phyloP scores from a whole-genome alignment of 1,140 invertebrate genomes.

The Drosophila littoralis region DNA sequence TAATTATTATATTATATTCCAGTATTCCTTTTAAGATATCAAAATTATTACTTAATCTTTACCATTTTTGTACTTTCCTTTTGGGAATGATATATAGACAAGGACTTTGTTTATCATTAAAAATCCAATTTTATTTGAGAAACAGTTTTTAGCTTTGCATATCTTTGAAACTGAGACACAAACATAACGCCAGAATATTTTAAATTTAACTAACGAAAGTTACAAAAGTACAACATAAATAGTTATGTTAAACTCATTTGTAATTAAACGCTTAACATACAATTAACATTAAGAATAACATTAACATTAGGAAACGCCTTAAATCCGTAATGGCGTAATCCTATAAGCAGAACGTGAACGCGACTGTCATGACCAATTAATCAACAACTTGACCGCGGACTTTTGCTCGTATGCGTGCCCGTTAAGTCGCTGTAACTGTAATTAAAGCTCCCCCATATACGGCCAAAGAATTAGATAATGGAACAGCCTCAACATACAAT shows the following conservation, averaged over 20 bases:
- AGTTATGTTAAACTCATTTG: background rate
- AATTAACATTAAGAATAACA: slow-evolving; percentile 16
- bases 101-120: too few species aligned
- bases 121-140: too few species aligned
- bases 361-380: slow-evolving; percentile 57
- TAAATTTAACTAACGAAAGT: too few species aligned
- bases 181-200: too few species aligned
- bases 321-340: slow-evolving; percentile 59
- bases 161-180: too few species aligned
- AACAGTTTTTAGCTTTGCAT: too few species aligned
- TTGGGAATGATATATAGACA: too few species aligned
- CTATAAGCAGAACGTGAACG: slow-evolving; percentile 18
- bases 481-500: slow-evolving; percentile 20
- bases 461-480: slow-evolving; percentile 25
- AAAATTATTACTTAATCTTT: too few species aligned
- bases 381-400: slow-evolving; percentile 55
- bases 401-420: slow-evolving; percentile 26
- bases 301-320: slow-evolving; percentile 17
- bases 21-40: too few species aligned
- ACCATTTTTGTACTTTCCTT: too few species aligned
- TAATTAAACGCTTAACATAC: background rate
- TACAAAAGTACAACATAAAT: background rate
- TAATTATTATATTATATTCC: too few species aligned
- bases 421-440: slow-evolving; percentile 55
- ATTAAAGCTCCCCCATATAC: slow-evolving; percentile 55